Conservation (phyloP, 2,888 invertebrate genomes). For the Autographa pulchrina region DNA sequence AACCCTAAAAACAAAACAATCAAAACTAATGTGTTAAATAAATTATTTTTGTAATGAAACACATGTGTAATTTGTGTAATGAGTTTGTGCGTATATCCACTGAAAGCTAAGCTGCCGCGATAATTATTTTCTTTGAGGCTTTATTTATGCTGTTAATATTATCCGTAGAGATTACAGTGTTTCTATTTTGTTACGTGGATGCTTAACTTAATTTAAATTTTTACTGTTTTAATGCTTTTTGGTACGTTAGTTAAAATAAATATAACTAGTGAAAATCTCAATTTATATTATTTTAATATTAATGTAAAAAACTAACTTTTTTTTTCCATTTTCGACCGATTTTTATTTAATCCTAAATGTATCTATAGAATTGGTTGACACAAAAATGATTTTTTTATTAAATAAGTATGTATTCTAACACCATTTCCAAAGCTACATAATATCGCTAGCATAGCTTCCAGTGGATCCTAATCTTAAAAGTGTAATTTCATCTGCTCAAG, state of each 20-base stretch:
- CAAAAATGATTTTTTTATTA: too few species aligned
- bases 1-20: slow-evolving; percentile 45
- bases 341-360: too few species aligned
- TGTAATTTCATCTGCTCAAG: slow-evolving; percentile 53
- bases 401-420: neutral
- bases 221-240: too few species aligned
- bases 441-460: slow-evolving; percentile 14
- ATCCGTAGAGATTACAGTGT: neutral
- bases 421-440: neutral
- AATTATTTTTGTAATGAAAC: slow-evolving; percentile 59
- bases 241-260: too few species aligned
- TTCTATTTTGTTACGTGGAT: neutral
- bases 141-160: neutral
- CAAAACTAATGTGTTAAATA: slow-evolving; percentile 40
- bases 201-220: too few species aligned
- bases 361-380: too few species aligned
- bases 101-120: slow-evolving; percentile 18
- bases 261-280: too few species aligned
- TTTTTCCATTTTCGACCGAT: too few species aligned
- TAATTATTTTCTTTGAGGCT: slow-evolving; percentile 3
- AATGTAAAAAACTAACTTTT: too few species aligned
- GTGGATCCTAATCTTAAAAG: slow-evolving; percentile 23
- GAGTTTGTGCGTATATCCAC: slow-evolving; percentile 42
- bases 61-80: slow-evolving; percentile 44
- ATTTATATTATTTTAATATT: too few species aligned